phyloP scores from a whole-genome alignment of 2,888 invertebrate species.

The Andrena dorsata region DNA sequence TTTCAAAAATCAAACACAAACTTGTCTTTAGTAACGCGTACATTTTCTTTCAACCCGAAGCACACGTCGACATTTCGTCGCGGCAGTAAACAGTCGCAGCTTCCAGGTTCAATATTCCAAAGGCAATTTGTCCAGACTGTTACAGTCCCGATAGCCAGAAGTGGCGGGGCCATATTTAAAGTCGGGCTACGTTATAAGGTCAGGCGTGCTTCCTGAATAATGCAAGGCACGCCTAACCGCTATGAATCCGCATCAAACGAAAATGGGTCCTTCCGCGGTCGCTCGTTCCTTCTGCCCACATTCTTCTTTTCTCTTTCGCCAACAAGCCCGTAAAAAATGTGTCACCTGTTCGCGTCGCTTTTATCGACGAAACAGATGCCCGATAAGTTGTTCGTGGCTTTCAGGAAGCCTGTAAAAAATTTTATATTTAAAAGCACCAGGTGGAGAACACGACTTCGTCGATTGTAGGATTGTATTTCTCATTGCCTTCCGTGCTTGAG shows the following conservation, averaged over 20 bases:
- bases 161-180: constrained; percentile 65
- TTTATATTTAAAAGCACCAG: constrained; percentile 11
- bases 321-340: constrained; percentile 36
- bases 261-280: constrained; percentile 52
- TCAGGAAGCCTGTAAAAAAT: not conserved
- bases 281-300: constrained; percentile 39
- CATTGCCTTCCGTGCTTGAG: not conserved
- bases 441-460: not conserved
- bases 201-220: constrained; percentile 69
- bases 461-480: not conserved
- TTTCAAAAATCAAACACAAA: too few species aligned
- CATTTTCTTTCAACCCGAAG: not conserved
- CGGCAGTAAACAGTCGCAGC: not conserved
- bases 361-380: constrained; percentile 37
- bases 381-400: constrained; percentile 29
- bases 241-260: constrained; percentile 75
- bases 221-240: constrained; percentile 72
- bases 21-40: not conserved
- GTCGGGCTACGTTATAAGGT: constrained; percentile 51
- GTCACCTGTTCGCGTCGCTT: constrained; percentile 32
- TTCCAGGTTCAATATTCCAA: constrained; percentile 16
- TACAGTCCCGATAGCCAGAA: constrained; percentile 52
- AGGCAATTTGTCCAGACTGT: not conserved
- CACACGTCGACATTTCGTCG: not conserved
- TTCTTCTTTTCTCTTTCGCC: constrained; percentile 32